Base-by-base conservation (phyloP, 2,113 vertebrate genomes). In the Platycercus adscitus region DNA sequence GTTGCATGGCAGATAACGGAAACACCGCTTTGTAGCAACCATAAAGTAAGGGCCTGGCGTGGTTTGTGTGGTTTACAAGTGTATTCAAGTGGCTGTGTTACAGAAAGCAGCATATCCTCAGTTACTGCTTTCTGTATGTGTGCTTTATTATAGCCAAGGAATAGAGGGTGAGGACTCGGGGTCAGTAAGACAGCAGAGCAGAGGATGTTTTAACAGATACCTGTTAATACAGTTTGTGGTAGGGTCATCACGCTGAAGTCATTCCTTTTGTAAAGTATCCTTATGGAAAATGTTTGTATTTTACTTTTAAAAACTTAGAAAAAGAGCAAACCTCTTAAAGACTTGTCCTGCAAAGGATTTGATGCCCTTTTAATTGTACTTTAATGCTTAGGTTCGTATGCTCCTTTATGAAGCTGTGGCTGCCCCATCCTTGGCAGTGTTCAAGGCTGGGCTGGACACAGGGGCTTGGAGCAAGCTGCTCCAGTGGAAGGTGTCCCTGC, bases 1-100 rank as follows among this genome's bases (percentile, higher is more conserved):
- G 0, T 65, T 0, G 3, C 3, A 0, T 28, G 68, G 12, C 61
- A 25, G n/a, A 7, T 39, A 58, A n/a, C 1, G 6, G 70, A 56
- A 72, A 8, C 6, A 3, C 9, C 2, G 1, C 7, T 26, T 12
- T 20, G 28, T 10, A 72, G n/a, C 39, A 24, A 70, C 29, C 23
- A 7, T 17, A 8, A 7, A 56, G 39, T 26, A 7, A 39, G 39
- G 44, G 19, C 53, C 61, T 72, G 29, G 7, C 0, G 2, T 10
- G 33, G 41, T 44, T 61, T 8, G 6, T 26, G 46, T 43, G 75
- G 31, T 47, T 91, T 77, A 44, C 7, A 3, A 25, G 31, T 49
- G 11, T n/a, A n/a, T 58, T 58, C 55, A n/a, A 21, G 55, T 23
- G 56, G 13, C 37, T 73, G 18, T 5, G 0, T 46, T 28, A 26